Conservation (phyloP, 2,113 vertebrate genomes). For the Anarrhichthys ocellatus region DNA sequence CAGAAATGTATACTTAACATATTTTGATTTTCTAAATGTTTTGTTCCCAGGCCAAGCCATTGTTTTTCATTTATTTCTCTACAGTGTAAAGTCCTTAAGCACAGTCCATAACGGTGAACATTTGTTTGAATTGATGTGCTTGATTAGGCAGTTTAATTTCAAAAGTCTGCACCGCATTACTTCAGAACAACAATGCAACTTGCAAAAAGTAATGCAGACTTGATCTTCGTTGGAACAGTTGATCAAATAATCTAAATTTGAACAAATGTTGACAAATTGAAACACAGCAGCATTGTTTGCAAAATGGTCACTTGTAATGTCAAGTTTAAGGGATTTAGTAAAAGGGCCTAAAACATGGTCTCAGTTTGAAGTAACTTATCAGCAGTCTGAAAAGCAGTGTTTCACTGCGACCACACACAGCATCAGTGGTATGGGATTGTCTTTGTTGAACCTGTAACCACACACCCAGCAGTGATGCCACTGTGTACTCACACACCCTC, state of each 20-base stretch:
- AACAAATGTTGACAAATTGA: neutral
- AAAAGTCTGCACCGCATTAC: neutral
- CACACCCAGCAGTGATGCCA: neutral
- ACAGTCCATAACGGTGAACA: neutral
- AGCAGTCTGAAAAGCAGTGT: neutral
- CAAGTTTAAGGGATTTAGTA: neutral
- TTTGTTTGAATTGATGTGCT: neutral
- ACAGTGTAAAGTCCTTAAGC: neutral
- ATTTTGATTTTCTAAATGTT: neutral
- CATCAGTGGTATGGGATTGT: neutral
- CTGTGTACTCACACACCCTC: neutral
- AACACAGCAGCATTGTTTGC: neutral
- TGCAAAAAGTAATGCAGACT: neutral
- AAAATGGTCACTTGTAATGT: neutral
- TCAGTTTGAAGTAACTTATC: neutral
- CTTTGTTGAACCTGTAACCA: neutral
- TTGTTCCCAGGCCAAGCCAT: neutral
- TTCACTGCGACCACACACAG: neutral
- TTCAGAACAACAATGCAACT: neutral
- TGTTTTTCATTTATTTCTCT: constrained; percentile 6
- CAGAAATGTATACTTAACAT: neutral
- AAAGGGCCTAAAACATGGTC: neutral
- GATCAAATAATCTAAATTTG: neutral
- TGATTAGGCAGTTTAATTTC: neutral
- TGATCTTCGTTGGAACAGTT: neutral